Base-by-base conservation (phyloP, 2,797 vertebrate genomes). In the Coregonus ussuriensis region DNA sequence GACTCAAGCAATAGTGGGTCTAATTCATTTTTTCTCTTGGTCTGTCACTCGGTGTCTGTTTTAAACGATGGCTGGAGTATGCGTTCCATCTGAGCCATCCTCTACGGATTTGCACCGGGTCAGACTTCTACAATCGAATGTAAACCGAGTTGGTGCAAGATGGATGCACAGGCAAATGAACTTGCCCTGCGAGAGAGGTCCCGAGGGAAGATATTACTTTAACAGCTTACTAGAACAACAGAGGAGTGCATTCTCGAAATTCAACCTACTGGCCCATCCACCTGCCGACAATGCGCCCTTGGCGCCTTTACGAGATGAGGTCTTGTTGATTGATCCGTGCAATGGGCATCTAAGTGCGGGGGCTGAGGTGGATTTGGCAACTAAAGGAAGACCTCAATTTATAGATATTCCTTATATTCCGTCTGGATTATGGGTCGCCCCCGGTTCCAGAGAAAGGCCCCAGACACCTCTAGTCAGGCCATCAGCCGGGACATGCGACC, bases 281-380 rank as follows among this genome's bases (percentile, higher is more conserved):
- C 78, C 75, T 1, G 83, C 87, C 0, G 75, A 2, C 53, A 68
- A 68, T 0, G 73, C 56, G 2, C 56, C 85, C 25, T 79, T 94
- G 73, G 90, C 91, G 65, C 93, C 92, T 1, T 83, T 88, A 25
- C 63, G 89, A 4, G 77, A 90, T 14, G 89, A 93, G 11, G 79
- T 93, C 29, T 65, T 90, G 1, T 79, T 94, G 65, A 15, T 79
- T 53, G 92, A 94, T 74, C 80, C 89, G 0, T 92, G 85, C 79
- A 90, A 93, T 1, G 90, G 92, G 54, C 89, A 94, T 6, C 25
- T 95, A 79, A 95, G 92, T 29, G 89, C 87, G 0, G 91, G 88
- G 69, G 93, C 92, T 1, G 89, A 91, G 2, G 79, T 91, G 56
- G 81, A 77, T 4, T 81, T 93, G 41, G 84, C 86, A 21, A 74